Conservation (phyloP, 2,113 vertebrate species). For the Salvelinus alpinus region DNA sequence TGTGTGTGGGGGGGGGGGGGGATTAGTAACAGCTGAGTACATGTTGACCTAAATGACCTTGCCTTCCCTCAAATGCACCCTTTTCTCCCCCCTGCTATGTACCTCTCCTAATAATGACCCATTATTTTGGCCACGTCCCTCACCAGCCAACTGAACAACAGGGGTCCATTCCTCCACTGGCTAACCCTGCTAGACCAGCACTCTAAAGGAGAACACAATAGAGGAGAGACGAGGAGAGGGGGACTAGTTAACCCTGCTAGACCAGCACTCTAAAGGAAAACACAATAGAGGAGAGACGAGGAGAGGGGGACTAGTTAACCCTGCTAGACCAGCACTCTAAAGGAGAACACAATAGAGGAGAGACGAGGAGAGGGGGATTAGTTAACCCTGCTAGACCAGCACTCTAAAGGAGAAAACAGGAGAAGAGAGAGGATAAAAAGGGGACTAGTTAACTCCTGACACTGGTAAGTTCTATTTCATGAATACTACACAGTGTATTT, state of each 20-base stretch:
- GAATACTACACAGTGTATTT: background rate
- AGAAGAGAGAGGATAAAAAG: background rate
- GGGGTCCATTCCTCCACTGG: slow-evolving; percentile 4
- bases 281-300: background rate
- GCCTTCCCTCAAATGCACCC: slow-evolving; percentile 3
- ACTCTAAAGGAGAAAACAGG: background rate
- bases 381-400: background rate
- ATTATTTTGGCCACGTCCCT: slow-evolving; percentile 7
- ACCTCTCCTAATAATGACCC: slow-evolving; percentile 4
- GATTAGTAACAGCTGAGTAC: slow-evolving; percentile 53
- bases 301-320: background rate
- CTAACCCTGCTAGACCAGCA: background rate
- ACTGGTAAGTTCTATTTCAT: background rate
- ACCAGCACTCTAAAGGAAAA: too few relatives aligned
- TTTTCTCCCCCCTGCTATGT: background rate
- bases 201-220: background rate
- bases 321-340: background rate
- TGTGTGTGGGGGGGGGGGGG: background rate
- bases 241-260: too few relatives aligned
- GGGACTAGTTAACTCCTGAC: background rate
- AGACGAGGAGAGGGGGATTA: background rate
- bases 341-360: background rate
- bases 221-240: background rate
- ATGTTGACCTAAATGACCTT: slow-evolving; percentile 24
- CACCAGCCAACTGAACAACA: slow-evolving; percentile 12